Percentiles rank a stretch among this genome's conserved stretches.
These are phyloP conservation scores for Lagria hirta DNA, from an alignment of 2,888 invertebrate species.

Conservation along the genomic window DNA sequence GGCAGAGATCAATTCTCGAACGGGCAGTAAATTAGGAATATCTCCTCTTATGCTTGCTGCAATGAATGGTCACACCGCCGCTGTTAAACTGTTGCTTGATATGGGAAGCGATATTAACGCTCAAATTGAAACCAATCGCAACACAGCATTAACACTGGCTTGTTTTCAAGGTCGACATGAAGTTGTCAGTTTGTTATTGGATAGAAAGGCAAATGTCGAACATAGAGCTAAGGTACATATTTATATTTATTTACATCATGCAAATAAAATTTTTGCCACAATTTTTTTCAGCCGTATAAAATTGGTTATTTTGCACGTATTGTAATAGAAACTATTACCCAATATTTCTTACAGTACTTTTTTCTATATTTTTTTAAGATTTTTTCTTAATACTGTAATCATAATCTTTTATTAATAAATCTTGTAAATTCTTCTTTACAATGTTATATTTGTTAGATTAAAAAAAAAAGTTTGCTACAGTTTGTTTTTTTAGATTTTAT, in stretches of 20 bases:
- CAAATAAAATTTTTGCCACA: too few species aligned
- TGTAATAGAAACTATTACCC: too few species aligned
- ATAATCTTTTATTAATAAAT: too few species aligned
- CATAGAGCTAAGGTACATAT: constrained; percentile 86
- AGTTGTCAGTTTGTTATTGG: constrained; percentile 93
- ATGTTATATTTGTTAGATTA: too few species aligned
- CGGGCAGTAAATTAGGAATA: constrained; percentile 95
- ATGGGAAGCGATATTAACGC: constrained; percentile 99
- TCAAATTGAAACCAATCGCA: constrained; percentile 98
- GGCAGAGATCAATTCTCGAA: constrained; percentile 97
- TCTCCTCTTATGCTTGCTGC: constrained; percentile 98
- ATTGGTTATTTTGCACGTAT: too few species aligned
- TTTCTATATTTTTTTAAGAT: too few species aligned
- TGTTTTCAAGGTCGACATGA: constrained; percentile 99
- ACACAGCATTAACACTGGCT: constrained; percentile 96
- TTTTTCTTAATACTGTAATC: too few species aligned
- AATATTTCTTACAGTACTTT: too few species aligned
- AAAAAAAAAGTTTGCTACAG: too few species aligned
- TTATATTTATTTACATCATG: neutral
- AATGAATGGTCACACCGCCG: constrained; percentile 97
- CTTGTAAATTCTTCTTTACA: too few species aligned
- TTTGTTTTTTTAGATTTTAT: too few species aligned
- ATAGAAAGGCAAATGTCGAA: constrained; percentile 97
- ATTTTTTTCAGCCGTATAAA: constrained; percentile 1
- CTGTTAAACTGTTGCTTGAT: constrained; percentile 91